phyloP scores from a whole-genome alignment of 2,797 vertebrate species.

The Sebastes ruberrimus region DNA sequence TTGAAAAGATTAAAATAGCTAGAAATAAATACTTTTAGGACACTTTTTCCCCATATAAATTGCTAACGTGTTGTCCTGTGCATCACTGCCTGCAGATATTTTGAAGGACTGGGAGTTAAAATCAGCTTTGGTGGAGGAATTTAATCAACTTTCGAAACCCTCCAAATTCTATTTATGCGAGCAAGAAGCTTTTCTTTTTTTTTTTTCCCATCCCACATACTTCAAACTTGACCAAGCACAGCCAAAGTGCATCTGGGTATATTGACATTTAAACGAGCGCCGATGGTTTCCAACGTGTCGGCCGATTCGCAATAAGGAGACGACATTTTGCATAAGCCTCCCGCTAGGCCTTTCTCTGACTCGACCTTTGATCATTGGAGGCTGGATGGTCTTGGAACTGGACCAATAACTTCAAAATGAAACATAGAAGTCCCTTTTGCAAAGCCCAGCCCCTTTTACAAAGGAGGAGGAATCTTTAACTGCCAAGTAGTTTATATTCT shows the following conservation, averaged over 20 bases:
- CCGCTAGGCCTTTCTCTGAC: constrained; percentile 78
- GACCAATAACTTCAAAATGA: constrained; percentile 84
- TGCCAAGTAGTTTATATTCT: constrained; percentile 76
- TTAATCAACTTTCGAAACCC: constrained; percentile 62
- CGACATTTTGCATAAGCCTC: constrained; percentile 81
- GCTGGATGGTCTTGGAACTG: constrained; percentile 80
- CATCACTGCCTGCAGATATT: background rate
- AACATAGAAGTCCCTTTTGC: constrained; percentile 79
- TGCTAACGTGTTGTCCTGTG: background rate
- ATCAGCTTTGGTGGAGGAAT: constrained; percentile 28
- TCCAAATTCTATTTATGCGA: constrained; percentile 52
- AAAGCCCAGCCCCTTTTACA: constrained; percentile 61
- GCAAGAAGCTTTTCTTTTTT: constrained; percentile 34
- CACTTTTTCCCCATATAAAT: background rate
- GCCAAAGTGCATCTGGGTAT: constrained; percentile 69
- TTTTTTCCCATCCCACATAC: constrained; percentile 59
- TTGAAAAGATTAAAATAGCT: background rate
- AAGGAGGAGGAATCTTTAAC: constrained; percentile 77
- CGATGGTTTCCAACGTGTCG: constrained; percentile 65
- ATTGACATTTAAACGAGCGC: constrained; percentile 77
- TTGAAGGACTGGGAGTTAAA: background rate
- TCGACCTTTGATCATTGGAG: constrained; percentile 85
- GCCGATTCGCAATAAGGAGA: constrained; percentile 72
- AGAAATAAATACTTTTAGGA: background rate
- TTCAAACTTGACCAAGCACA: constrained; percentile 77